Conservation (phyloP, 2,888 invertebrate species). For the Caenorhabditis sulstoni region DNA sequence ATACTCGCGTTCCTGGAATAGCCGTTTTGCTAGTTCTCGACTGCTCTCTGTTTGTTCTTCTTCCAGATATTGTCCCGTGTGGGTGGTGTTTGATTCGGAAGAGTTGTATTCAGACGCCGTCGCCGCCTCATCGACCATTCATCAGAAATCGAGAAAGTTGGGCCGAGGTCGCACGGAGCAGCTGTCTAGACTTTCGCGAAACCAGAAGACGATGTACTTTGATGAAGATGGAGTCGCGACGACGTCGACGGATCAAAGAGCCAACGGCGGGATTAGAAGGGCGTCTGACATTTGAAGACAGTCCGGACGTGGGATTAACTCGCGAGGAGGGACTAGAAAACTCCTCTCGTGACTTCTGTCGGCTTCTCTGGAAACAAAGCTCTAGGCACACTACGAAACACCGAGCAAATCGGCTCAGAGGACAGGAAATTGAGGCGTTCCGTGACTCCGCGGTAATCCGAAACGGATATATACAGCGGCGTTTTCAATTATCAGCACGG, state of each 20-base stretch:
- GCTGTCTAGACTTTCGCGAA: constrained; percentile 19
- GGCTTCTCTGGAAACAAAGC: too few relatives aligned
- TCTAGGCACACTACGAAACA: too few relatives aligned
- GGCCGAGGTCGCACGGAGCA: constrained; percentile 16
- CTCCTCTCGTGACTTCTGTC: not conserved
- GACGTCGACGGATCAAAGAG: constrained; percentile 4
- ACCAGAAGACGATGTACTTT: constrained; percentile 39
- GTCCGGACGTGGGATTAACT: not conserved
- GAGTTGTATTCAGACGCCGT: not conserved
- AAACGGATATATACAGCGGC: too few relatives aligned
- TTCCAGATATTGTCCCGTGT: constrained; percentile 20
- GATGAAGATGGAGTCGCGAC: constrained; percentile 23
- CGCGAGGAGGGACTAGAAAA: not conserved
- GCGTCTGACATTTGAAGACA: constrained; percentile 6
- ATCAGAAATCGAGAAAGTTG: constrained; percentile 26
- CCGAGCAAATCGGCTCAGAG: too few relatives aligned
- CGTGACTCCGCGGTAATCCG: too few relatives aligned
- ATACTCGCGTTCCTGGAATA: not conserved
- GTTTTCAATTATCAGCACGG: too few relatives aligned
- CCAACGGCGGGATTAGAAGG: constrained; percentile 12
- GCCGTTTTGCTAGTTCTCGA: not conserved
- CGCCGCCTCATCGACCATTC: not conserved
- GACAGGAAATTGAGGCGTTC: too few relatives aligned
- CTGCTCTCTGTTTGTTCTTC: constrained; percentile 1
- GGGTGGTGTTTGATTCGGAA: constrained; percentile 24